Evolutionary conservation across 2,888 invertebrate genomes (phyloP).

Genomic region (Galerucella calmariensis): DNA sequence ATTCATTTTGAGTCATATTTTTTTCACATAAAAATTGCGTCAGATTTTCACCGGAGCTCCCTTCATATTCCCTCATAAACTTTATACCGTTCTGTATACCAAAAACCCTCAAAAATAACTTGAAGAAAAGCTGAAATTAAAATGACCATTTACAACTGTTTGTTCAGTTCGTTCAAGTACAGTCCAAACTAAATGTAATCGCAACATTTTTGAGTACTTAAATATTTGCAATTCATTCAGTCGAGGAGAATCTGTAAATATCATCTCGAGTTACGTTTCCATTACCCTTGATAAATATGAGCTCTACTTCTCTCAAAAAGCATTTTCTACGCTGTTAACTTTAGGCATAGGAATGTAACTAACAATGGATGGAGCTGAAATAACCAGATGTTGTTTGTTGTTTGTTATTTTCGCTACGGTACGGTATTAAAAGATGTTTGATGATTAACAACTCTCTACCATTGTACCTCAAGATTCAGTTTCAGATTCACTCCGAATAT

Average conservation of each 20-base stretch:
- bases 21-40: too few species aligned
- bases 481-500: too few species aligned
- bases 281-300: constrained; percentile 20
- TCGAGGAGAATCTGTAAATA: constrained; percentile 17
- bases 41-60: too few species aligned
- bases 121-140: neutral
- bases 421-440: too few species aligned
- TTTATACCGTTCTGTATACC: too few species aligned
- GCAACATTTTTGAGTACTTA: constrained; percentile 16
- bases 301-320: constrained; percentile 1
- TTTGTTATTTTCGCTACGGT: too few species aligned
- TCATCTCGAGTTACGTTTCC: constrained; percentile 20
- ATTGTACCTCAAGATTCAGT: too few species aligned
- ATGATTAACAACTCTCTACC: too few species aligned
- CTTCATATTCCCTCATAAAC: too few species aligned
- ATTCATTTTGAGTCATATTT: too few species aligned
- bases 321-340: constrained; percentile 22
- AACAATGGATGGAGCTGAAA: neutral
- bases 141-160: constrained; percentile 10
- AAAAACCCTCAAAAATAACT: too few species aligned
- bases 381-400: neutral
- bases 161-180: constrained; percentile 14
- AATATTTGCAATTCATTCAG: constrained; percentile 22
- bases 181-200: constrained; percentile 3
- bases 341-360: neutral